Conservation (phyloP, 2,888 invertebrate species). For the Caenorhabditis doughertyi region DNA sequence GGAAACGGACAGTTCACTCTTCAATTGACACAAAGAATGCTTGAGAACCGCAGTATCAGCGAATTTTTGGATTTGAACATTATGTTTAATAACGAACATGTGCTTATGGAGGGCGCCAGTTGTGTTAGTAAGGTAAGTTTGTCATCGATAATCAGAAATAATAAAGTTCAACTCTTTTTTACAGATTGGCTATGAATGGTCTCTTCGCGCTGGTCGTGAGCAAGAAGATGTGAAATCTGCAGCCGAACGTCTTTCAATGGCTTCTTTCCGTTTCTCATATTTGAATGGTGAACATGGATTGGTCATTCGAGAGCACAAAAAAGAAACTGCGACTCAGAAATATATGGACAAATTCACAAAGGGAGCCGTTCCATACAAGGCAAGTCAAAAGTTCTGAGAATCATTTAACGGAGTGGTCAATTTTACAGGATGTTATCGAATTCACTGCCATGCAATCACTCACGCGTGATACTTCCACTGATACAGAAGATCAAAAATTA, state of each 20-base stretch:
- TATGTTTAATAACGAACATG: slow-evolving; percentile 72
- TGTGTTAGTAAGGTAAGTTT: slow-evolving; percentile 32
- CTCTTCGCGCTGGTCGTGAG: slow-evolving; percentile 69
- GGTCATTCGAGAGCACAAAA: slow-evolving; percentile 62
- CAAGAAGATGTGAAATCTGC: slow-evolving; percentile 65
- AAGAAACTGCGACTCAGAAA: slow-evolving; percentile 48
- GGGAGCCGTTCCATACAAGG: slow-evolving; percentile 67
- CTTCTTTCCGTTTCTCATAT: slow-evolving; percentile 66
- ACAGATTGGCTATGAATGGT: slow-evolving; percentile 69
- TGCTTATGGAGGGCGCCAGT: slow-evolving; percentile 64
- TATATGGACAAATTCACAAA: slow-evolving; percentile 66
- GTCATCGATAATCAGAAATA: neutral
- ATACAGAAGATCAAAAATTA: slow-evolving; percentile 71
- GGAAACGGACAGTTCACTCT: slow-evolving; percentile 58
- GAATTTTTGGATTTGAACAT: slow-evolving; percentile 69
- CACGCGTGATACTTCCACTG: slow-evolving; percentile 67
- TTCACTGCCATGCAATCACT: slow-evolving; percentile 63
- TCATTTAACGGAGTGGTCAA: neutral
- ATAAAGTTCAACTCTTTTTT: neutral
- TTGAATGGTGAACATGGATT: slow-evolving; percentile 66
- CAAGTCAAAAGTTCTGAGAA: slow-evolving; percentile 20
- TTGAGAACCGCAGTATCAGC: slow-evolving; percentile 50
- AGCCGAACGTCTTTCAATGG: slow-evolving; percentile 59
- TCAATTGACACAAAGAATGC: slow-evolving; percentile 42
- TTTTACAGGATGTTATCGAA: slow-evolving; percentile 61